phyloP scores from a whole-genome alignment of 2,797 vertebrate species.

The Salmo trutta region DNA sequence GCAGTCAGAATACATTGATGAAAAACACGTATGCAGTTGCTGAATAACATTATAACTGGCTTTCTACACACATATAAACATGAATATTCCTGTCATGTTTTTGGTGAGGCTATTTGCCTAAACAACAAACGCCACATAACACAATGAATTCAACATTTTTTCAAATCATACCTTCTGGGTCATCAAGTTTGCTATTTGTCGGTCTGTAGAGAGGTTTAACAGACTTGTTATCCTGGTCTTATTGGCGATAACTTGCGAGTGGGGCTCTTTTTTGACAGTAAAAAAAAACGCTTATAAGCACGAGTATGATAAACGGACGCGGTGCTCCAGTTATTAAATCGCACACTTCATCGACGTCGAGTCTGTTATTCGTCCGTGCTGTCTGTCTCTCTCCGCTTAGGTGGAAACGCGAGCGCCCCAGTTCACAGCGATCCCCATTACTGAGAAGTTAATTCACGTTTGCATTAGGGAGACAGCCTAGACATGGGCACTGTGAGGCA shows the following conservation, averaged over 20 bases:
- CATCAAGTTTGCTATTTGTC: slow-evolving; percentile 12
- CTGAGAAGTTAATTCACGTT: slow-evolving; percentile 49
- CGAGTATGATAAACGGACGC: neutral
- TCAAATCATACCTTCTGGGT: slow-evolving; percentile 49
- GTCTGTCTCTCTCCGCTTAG: slow-evolving; percentile 49
- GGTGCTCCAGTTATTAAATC: neutral
- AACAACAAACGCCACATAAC: slow-evolving; percentile 12
- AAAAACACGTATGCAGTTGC: slow-evolving; percentile 3
- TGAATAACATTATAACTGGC: neutral
- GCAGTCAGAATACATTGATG: neutral
- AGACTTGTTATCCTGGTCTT: slow-evolving; percentile 20
- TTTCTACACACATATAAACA: neutral
- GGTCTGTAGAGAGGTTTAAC: neutral
- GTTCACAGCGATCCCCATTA: slow-evolving; percentile 63
- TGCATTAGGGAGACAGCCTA: slow-evolving; percentile 15
- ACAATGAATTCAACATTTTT: slow-evolving; percentile 38
- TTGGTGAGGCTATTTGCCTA: neutral
- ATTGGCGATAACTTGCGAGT: slow-evolving; percentile 55
- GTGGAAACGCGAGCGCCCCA: slow-evolving; percentile 41
- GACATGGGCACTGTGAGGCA: slow-evolving; percentile 39
- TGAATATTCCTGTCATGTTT: neutral
- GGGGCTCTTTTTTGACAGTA: neutral
- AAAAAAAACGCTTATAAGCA: neutral
- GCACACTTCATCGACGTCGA: slow-evolving; percentile 6
- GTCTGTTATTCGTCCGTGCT: slow-evolving; percentile 52